These are phyloP conservation scores for Fabriciana adippe DNA, from an alignment of 2,888 invertebrate species.

Conservation along the genomic window DNA sequence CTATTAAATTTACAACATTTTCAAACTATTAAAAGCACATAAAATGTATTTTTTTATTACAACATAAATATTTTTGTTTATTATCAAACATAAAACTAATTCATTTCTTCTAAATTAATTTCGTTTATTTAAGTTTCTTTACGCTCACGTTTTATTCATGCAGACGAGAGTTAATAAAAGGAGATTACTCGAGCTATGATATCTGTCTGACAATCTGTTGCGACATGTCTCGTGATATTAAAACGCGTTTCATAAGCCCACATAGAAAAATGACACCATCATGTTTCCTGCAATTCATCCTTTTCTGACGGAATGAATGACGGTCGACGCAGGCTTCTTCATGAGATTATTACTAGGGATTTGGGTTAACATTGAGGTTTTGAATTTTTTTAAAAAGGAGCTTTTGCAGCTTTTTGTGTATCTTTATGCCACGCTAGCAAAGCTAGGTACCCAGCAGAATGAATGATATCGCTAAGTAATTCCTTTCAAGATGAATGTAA, in stretches of 20 bases:
- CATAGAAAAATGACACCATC: slow-evolving; percentile 36
- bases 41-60: too few species aligned
- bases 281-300: slow-evolving; percentile 37
- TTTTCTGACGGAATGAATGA: slow-evolving; percentile 30
- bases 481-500: slow-evolving; percentile 1
- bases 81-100: too few species aligned
- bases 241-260: slow-evolving; percentile 36
- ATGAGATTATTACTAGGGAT: slow-evolving; percentile 24
- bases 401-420: slow-evolving; percentile 5
- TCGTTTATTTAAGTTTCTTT: background rate
- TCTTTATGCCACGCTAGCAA: slow-evolving; percentile 1
- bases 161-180: slow-evolving; percentile 25
- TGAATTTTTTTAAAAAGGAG: slow-evolving; percentile 15
- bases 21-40: too few species aligned
- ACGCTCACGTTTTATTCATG: slow-evolving; percentile 4
- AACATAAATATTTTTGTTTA: too few species aligned
- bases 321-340: slow-evolving; percentile 23
- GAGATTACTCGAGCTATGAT: slow-evolving; percentile 24
- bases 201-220: slow-evolving; percentile 37
- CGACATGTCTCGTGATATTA: slow-evolving; percentile 41
- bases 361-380: slow-evolving; percentile 17
- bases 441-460: background rate
- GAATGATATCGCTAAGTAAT: slow-evolving; percentile 9
- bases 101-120: too few species aligned
- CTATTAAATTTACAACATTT: too few species aligned